Percentiles rank a stretch among this genome's conserved stretches.
Evolutionary conservation across 2,888 invertebrate genomes (phyloP).

Genomic region (Mongoloraphidia duomilia): DNA sequence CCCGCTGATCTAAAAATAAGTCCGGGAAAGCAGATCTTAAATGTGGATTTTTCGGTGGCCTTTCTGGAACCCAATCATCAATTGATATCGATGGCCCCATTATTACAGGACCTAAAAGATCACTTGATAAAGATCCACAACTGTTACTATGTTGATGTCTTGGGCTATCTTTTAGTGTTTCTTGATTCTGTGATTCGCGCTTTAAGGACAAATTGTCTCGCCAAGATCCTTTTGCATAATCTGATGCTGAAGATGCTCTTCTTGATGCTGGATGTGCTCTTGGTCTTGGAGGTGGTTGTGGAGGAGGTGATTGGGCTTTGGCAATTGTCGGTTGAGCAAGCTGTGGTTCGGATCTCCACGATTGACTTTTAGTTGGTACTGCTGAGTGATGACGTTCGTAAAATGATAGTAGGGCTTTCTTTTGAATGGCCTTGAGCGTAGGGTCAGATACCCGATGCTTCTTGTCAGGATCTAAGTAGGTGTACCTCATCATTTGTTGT

Average conservation of each 20-base stretch:
- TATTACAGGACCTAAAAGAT: conserved; percentile 43
- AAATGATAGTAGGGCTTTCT: conserved; percentile 66
- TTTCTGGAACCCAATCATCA: conserved; percentile 56
- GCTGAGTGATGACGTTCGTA: conserved; percentile 54
- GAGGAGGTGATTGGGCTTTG: conserved; percentile 18
- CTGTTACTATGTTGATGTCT: conserved; percentile 43
- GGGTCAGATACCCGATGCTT: conserved; percentile 55
- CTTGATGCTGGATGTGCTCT: conserved; percentile 34
- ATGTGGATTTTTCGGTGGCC: conserved; percentile 65
- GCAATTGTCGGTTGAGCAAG: conserved; percentile 26
- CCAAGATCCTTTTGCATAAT: conserved; percentile 39
- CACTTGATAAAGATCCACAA: conserved; percentile 41
- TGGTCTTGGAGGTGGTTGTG: conserved; percentile 30
- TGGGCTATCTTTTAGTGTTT: conserved; percentile 18
- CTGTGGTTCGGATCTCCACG: conserved; percentile 45
- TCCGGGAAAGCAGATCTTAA: conserved; percentile 35
- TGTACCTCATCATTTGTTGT: conserved; percentile 39
- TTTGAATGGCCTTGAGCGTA: conserved; percentile 66
- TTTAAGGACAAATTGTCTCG: conserved; percentile 28
- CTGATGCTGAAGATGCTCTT: conserved; percentile 52
- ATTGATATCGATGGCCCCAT: conserved; percentile 46
- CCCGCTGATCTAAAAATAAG: conserved; percentile 32
- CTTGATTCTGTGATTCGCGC: conserved; percentile 19
- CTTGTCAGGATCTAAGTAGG: conserved; percentile 59
- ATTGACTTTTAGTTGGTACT: conserved; percentile 21